These are phyloP conservation scores for Drosophila insularis DNA, from an alignment of 1,140 invertebrate genomes.

Conservation along the genomic window DNA sequence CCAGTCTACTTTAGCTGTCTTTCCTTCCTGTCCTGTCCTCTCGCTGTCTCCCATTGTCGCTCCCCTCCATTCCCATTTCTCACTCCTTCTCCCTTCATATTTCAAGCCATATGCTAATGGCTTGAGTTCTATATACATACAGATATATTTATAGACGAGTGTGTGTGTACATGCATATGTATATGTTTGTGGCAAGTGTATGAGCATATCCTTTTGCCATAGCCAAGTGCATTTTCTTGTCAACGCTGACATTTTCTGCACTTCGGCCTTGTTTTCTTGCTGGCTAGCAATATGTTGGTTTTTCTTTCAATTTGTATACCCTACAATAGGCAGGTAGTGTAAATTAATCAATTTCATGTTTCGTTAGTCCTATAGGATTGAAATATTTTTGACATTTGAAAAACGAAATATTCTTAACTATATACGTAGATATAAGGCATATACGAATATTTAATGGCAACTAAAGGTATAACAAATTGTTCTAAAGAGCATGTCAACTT, in stretches of 20 bases:
- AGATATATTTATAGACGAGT: constrained; percentile 2
- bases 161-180: constrained; percentile 25
- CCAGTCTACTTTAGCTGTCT: constrained; percentile 1
- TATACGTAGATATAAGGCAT: not conserved
- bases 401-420: too few species aligned
- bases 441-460: not conserved
- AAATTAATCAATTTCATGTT: too few species aligned
- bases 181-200: constrained; percentile 61
- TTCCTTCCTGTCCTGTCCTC: constrained; percentile 2
- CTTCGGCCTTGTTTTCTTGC: constrained; percentile 56
- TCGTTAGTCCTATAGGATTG: too few species aligned
- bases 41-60: not conserved
- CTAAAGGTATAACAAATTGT: not conserved
- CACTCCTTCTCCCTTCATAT: not conserved
- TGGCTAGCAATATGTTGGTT: not conserved
- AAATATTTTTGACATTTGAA: not conserved
- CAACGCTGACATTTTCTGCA: constrained; percentile 77
- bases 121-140: constrained; percentile 14
- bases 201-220: constrained; percentile 63
- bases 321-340: not conserved
- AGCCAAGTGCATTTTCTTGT: constrained; percentile 77
- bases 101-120: constrained; percentile 47
- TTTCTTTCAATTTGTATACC: constrained; percentile 22
- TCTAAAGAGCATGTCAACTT: not conserved
- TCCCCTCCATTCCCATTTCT: constrained; percentile 11